phyloP scores from a whole-genome alignment of 2,113 vertebrate species.

The Eretmochelys imbricata region DNA sequence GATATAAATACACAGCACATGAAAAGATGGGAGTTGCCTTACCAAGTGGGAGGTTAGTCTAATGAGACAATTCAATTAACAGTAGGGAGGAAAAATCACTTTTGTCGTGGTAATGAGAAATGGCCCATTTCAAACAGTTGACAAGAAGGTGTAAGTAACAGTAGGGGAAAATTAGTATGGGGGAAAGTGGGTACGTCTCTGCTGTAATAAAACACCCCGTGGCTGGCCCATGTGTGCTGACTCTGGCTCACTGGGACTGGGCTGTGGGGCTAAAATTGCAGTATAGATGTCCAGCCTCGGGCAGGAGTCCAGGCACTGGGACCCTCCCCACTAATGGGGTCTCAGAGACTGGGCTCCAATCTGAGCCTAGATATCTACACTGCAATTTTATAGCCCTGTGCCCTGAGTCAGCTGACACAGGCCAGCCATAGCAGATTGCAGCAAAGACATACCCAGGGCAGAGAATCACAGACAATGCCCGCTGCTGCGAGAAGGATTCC shows the following conservation, averaged over 20 bases:
- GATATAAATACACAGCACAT: too few species aligned
- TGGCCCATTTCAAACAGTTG: too few species aligned
- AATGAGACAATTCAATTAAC: too few species aligned
- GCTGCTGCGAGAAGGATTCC: constrained; percentile 6
- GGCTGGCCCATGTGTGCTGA: background rate
- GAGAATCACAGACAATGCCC: constrained; percentile 13
- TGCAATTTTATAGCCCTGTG: background rate
- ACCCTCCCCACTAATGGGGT: background rate
- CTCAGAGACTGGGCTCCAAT: background rate
- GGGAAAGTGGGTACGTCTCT: background rate
- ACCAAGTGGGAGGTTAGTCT: too few species aligned
- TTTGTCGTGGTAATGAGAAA: too few species aligned
- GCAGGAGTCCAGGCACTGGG: background rate
- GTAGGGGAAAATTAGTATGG: too few species aligned
- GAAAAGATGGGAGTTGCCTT: too few species aligned
- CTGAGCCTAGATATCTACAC: background rate
- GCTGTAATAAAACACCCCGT: background rate
- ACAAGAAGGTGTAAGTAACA: too few species aligned
- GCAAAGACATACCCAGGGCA: background rate
- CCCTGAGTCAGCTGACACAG: too few species aligned
- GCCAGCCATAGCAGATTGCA: too few species aligned
- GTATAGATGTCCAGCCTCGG: background rate
- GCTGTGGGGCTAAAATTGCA: background rate
- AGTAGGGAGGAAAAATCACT: too few species aligned
- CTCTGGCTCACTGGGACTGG: background rate